These are phyloP conservation scores for Chlorodrepanis virens DNA, from an alignment of 2,113 vertebrate species.

Conservation along the genomic window DNA sequence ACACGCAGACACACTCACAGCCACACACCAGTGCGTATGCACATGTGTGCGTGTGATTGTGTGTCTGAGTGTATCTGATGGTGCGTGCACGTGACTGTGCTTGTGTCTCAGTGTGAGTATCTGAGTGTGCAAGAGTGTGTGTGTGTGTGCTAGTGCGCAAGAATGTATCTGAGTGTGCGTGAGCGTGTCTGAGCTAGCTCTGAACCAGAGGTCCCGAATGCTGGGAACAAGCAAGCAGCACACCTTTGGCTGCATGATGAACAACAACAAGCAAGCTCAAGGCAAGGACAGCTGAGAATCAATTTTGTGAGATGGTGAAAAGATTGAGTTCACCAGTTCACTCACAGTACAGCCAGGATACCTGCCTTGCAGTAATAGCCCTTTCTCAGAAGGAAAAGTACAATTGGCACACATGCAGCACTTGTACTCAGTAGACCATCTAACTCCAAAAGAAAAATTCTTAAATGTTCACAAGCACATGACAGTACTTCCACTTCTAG, in stretches of 20 bases:
- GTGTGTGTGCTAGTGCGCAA: not conserved
- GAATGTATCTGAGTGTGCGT: not conserved
- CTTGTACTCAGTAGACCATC: not conserved
- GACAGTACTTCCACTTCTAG: not conserved
- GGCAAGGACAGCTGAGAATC: not conserved
- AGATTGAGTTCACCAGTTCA: not conserved
- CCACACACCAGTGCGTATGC: too few relatives aligned
- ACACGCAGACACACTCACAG: too few relatives aligned
- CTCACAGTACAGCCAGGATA: not conserved
- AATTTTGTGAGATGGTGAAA: not conserved
- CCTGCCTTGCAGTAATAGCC: fast-evolving
- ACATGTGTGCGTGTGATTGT: not conserved
- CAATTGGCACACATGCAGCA: not conserved
- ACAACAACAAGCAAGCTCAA: not conserved
- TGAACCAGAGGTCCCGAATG: not conserved
- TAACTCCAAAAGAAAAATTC: not conserved
- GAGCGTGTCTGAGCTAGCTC: not conserved
- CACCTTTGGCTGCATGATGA: not conserved
- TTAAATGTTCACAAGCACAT: not conserved
- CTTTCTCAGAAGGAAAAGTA: not conserved
- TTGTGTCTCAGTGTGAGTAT: not conserved
- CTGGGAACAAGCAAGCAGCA: not conserved
- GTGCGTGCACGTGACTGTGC: not conserved
- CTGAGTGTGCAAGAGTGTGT: not conserved
- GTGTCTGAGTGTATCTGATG: not conserved